These are phyloP conservation scores for Cerastis leucographa DNA, from an alignment of 2,888 invertebrate species.

Conservation along the genomic window DNA sequence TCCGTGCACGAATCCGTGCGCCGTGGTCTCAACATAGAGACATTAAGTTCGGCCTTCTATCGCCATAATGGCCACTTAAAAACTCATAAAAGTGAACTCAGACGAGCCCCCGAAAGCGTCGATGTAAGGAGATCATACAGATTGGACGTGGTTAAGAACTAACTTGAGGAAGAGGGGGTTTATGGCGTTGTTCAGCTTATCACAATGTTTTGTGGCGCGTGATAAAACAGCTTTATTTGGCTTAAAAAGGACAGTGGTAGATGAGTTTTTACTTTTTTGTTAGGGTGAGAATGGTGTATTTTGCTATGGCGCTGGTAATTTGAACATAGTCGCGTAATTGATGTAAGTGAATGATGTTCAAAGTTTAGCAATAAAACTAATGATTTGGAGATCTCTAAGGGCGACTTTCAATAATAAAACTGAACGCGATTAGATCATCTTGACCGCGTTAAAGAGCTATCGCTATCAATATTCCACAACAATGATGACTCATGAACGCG, in stretches of 20 bases:
- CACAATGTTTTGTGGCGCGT: slow-evolving; percentile 59
- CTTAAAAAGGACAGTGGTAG: slow-evolving; percentile 20
- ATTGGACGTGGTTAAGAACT: slow-evolving; percentile 63
- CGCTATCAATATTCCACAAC: neutral
- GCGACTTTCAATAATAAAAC: neutral
- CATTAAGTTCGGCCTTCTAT: slow-evolving; percentile 82
- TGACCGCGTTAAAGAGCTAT: neutral
- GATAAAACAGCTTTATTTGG: slow-evolving; percentile 62
- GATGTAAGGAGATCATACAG: slow-evolving; percentile 73
- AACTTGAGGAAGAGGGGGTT: slow-evolving; percentile 59
- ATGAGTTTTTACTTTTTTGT: slow-evolving; percentile 3
- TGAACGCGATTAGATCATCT: neutral
- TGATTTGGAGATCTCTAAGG: neutral
- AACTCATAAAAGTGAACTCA: slow-evolving; percentile 85
- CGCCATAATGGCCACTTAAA: slow-evolving; percentile 87
- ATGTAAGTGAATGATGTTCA: neutral
- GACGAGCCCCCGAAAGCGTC: slow-evolving; percentile 73
- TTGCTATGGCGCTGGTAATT: neutral
- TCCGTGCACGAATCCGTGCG: slow-evolving; percentile 63
- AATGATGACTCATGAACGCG: neutral
- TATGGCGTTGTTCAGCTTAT: slow-evolving; percentile 66
- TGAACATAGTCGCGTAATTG: neutral
- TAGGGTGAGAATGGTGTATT: slow-evolving; percentile 2
- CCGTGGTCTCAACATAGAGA: slow-evolving; percentile 77
- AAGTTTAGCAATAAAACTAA: neutral